Evolutionary conservation across 2,113 vertebrate species (phyloP).

Genomic region (Catharus bicknelli): DNA sequence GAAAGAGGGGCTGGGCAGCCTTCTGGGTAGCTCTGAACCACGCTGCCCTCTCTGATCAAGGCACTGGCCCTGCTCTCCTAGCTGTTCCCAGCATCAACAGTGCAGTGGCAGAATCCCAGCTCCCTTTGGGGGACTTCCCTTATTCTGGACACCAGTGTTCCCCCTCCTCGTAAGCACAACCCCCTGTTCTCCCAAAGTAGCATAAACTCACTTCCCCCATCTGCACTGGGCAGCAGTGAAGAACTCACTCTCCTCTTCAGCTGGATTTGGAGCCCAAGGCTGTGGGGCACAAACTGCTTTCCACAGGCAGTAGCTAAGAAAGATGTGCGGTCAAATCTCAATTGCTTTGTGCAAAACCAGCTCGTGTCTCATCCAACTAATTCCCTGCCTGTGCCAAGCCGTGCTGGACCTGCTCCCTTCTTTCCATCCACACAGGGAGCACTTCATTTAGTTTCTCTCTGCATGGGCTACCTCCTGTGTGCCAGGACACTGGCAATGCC

Average conservation of each 20-base stretch:
- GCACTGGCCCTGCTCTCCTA: background rate
- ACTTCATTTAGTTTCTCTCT: background rate
- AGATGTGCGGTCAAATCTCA: background rate
- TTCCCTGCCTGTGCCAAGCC: background rate
- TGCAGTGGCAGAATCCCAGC: background rate
- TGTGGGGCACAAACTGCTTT: background rate
- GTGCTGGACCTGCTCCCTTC: background rate
- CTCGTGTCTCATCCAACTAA: background rate
- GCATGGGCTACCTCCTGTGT: fast-evolving
- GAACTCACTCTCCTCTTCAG: background rate
- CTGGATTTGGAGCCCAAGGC: background rate
- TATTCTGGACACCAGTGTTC: background rate
- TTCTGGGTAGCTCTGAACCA: background rate
- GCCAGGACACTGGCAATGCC: background rate
- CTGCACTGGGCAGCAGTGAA: background rate
- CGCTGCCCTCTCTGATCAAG: background rate
- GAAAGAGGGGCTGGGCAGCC: background rate
- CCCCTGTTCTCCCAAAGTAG: background rate
- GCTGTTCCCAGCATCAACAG: background rate
- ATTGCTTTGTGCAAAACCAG: background rate
- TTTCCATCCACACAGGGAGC: background rate
- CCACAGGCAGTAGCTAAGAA: background rate
- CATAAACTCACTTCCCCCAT: fast-evolving
- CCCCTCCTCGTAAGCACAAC: fast-evolving
- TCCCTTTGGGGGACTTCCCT: background rate